Percentiles rank a stretch among this genome's conserved stretches.
Conservation (phyloP, 2,888 invertebrate species). For the Cephus spinipes region DNA sequence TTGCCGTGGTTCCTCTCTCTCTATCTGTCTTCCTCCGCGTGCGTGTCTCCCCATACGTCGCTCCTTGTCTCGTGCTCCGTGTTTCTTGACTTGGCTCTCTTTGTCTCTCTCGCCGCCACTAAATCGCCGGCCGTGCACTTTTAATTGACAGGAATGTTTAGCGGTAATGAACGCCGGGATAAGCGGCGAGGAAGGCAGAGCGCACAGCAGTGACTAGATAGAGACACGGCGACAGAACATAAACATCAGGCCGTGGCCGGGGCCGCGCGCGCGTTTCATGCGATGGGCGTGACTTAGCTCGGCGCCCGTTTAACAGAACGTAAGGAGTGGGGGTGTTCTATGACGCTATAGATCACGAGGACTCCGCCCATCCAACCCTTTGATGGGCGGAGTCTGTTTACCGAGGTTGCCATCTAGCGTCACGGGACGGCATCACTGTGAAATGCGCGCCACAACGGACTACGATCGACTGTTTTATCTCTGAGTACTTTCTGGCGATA, state of each 20-base stretch:
- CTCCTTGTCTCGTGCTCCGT: not conserved
- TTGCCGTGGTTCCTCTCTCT: not conserved
- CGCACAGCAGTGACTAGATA: constrained; percentile 49
- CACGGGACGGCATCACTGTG: constrained; percentile 37
- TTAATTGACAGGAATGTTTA: constrained; percentile 66
- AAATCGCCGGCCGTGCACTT: constrained; percentile 58
- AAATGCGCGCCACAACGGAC: constrained; percentile 25
- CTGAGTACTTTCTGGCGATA: not conserved
- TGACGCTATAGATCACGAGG: constrained; percentile 65
- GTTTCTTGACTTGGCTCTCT: not conserved
- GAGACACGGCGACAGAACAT: constrained; percentile 60
- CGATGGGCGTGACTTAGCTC: constrained; percentile 58
- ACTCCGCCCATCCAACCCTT: constrained; percentile 52
- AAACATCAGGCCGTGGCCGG: constrained; percentile 53
- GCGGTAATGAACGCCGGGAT: constrained; percentile 59
- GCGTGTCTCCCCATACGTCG: not conserved
- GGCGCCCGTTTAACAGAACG: constrained; percentile 17
- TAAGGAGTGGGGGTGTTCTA: constrained; percentile 60
- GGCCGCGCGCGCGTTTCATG: constrained; percentile 55
- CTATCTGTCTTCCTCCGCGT: not conserved
- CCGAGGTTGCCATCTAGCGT: constrained; percentile 49
- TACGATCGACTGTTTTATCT: not conserved
- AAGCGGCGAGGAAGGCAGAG: constrained; percentile 32
- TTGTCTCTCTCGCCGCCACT: constrained; percentile 36
- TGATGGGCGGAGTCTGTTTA: constrained; percentile 39